These are phyloP conservation scores for Avahi laniger DNA, from an alignment of 2,797 vertebrate species.

Conservation along the genomic window DNA sequence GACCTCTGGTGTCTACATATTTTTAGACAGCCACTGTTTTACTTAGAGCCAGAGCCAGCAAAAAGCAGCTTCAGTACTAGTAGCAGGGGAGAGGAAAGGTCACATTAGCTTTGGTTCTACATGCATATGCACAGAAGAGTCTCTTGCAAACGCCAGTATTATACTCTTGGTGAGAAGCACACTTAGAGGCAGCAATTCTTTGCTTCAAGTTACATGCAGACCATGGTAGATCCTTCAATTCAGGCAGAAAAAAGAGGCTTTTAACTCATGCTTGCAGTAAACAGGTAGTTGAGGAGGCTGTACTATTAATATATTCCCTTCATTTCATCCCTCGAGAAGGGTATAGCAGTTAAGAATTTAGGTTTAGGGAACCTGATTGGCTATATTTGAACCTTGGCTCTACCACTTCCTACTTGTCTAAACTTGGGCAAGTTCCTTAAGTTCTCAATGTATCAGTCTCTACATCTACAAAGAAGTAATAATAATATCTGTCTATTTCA, in stretches of 20 bases:
- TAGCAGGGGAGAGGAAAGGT: neutral
- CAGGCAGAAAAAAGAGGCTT: constrained; percentile 18
- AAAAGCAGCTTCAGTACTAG: constrained; percentile 16
- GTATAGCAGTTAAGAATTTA: neutral
- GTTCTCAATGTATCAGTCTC: neutral
- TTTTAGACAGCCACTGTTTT: constrained; percentile 20
- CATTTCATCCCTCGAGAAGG: neutral
- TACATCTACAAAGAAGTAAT: constrained; percentile 8
- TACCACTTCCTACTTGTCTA: constrained; percentile 11
- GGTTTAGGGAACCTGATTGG: neutral
- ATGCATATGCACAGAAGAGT: neutral
- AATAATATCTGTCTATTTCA: constrained; percentile 6
- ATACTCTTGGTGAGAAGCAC: neutral
- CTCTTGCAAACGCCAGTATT: neutral
- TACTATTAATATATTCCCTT: neutral
- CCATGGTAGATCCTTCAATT: neutral
- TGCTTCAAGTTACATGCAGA: neutral
- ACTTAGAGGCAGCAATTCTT: neutral
- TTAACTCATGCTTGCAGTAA: neutral
- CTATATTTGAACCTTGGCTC: constrained; percentile 32
- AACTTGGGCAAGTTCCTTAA: constrained; percentile 24
- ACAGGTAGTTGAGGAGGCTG: neutral
- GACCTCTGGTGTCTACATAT: constrained; percentile 58
- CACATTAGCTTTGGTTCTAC: neutral
- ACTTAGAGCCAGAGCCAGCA: constrained; percentile 13